Evolutionary conservation across 23 tunicate species (phyloP), one percentile per base, ranked within the genome.

Genomic region (Phallusia fumigata): DNA sequence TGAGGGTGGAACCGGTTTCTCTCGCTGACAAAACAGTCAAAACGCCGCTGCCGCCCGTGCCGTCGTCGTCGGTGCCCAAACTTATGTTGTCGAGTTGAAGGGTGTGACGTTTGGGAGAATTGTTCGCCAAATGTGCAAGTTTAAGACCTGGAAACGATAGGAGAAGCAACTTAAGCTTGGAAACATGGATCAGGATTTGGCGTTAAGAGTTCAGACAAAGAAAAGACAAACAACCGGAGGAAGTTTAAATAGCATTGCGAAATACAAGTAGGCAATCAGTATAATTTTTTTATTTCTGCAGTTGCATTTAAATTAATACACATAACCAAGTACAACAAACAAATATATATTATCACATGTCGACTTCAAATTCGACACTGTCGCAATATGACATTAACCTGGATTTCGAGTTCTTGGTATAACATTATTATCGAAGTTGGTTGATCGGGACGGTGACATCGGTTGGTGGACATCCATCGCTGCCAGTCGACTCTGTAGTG

Each of bases 1-100:
- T 81, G 36, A 87, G 82, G 53, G 77, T 88, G 50, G 87, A 88
- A 49, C 87, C 87, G 47, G 73, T 76, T 76, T 83, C 93, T 35
- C 65, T 83, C 19, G 91, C 69, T 18, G 91, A 35, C 34, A 87
- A 72, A 19, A 87, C 65, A 0, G 91, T 87, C 65, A 81, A 26
- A 33, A 87, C 58, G 26, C 91, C 91, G 49, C 81, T 81, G 19
- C 86, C 86, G 24, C 77, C 75, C 16, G 69, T 58, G 28, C 69
- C 69, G 22, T 87, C 91, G 8, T 87, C 91, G 32, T 81, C 91
- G 26, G 91, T 87, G 65, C 80, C 82, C 22, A 80, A 26, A 31
- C 75, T 65, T 16, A 84, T 30, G 30, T 35, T 64, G 73, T 86
- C 74, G 21, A 52, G 40, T 12, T 21, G 32, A 35, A 31, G 36